phyloP scores from a whole-genome alignment of 2,113 vertebrate species.

The Bufo gargarizans region DNA sequence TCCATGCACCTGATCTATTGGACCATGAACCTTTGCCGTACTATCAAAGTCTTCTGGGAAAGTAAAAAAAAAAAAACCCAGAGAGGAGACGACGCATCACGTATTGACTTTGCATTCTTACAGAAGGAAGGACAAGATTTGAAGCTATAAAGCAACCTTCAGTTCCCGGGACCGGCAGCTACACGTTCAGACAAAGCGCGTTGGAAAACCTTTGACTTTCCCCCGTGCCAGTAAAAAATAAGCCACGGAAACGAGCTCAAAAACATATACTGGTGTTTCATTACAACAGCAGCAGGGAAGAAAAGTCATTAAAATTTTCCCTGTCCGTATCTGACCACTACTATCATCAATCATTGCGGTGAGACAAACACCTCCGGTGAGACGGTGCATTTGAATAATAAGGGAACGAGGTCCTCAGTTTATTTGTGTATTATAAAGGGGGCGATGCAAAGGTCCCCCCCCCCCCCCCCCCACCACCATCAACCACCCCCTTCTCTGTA shows the following conservation, averaged over 20 bases:
- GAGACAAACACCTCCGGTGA: slow-evolving; percentile 34
- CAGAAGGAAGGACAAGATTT: slow-evolving; percentile 24
- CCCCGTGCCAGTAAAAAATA: slow-evolving; percentile 14
- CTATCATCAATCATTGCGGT: slow-evolving; percentile 43
- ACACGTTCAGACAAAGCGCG: slow-evolving; percentile 12
- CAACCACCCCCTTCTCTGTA: not conserved
- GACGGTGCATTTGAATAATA: slow-evolving; percentile 31
- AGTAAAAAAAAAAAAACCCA: not conserved
- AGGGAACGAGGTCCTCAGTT: not conserved
- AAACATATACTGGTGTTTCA: slow-evolving; percentile 48
- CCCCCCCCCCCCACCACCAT: not conserved
- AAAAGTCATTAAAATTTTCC: slow-evolving; percentile 37
- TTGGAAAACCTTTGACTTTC: slow-evolving; percentile 6
- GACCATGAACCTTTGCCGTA: not conserved
- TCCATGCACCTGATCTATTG: not conserved
- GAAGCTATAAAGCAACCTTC: slow-evolving; percentile 20
- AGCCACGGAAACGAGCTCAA: not conserved
- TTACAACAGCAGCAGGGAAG: slow-evolving; percentile 54
- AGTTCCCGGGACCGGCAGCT: slow-evolving; percentile 2
- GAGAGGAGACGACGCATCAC: not conserved
- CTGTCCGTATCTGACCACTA: slow-evolving; percentile 36
- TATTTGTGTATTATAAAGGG: slow-evolving; percentile 19
- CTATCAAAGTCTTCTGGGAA: slow-evolving; percentile 27
- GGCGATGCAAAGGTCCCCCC: not conserved
- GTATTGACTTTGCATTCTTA: slow-evolving; percentile 20